Conservation (phyloP, 2,113 vertebrate genomes). For the Sander lucioperca region DNA sequence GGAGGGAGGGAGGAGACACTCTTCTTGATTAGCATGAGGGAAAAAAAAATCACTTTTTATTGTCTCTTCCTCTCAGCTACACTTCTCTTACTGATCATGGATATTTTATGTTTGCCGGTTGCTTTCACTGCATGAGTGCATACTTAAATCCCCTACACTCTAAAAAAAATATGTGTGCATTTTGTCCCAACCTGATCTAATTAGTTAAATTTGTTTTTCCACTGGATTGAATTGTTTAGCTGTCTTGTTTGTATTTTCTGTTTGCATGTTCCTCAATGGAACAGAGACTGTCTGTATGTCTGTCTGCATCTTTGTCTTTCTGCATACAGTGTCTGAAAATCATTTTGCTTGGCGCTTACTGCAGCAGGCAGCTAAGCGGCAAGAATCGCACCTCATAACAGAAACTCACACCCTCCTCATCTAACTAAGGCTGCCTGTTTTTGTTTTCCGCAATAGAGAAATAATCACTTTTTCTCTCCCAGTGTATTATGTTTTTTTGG, state of each 20-base stretch:
- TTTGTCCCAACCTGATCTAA: constrained; percentile 43
- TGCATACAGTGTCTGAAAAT: constrained; percentile 34
- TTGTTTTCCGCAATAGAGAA: constrained; percentile 66
- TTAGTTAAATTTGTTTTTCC: constrained; percentile 50
- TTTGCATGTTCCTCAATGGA: constrained; percentile 50
- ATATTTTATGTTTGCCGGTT: constrained; percentile 39
- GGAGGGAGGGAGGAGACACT: not conserved
- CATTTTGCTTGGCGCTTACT: constrained; percentile 33
- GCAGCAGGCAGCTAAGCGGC: constrained; percentile 66
- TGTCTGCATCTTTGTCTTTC: constrained; percentile 44
- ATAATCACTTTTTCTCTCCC: constrained; percentile 61
- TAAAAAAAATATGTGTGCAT: constrained; percentile 32
- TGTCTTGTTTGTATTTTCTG: constrained; percentile 39
- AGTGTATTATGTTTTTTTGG: constrained; percentile 55
- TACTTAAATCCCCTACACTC: constrained; percentile 8
- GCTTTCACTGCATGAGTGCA: constrained; percentile 16
- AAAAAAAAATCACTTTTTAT: constrained; percentile 29
- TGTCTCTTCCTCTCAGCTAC: constrained; percentile 12
- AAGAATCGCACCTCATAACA: constrained; percentile 68
- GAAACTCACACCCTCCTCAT: constrained; percentile 73
- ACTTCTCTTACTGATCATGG: constrained; percentile 32
- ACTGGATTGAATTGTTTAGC: constrained; percentile 29
- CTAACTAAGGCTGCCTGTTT: constrained; percentile 60
- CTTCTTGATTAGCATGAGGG: constrained; percentile 37
- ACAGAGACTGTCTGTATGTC: constrained; percentile 27